Conservation (phyloP, 2,888 invertebrate genomes). For the Steromphala cineraria region DNA sequence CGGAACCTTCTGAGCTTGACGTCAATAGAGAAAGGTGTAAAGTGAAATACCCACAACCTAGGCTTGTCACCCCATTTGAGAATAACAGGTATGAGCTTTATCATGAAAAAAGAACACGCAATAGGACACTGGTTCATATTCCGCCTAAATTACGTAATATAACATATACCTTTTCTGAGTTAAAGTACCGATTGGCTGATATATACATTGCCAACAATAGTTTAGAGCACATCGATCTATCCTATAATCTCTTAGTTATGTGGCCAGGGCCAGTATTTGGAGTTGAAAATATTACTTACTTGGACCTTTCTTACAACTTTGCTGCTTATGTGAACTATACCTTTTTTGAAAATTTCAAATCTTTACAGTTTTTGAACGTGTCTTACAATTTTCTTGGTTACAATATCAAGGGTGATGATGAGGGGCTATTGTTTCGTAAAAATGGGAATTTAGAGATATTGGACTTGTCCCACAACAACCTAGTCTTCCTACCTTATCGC, state of each 20-base stretch:
- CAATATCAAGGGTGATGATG: conserved; percentile 9
- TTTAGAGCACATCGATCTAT: conserved; percentile 28
- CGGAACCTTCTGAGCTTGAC: no score
- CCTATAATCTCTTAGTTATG: conserved; percentile 31
- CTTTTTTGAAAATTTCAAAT: conserved; percentile 30
- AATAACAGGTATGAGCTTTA: background rate
- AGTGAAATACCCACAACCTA: no score
- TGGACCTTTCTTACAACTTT: conserved; percentile 39
- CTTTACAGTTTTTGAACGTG: background rate
- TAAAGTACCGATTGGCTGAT: background rate
- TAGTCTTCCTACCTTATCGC: background rate
- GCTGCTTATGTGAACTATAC: conserved; percentile 7
- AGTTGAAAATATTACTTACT: conserved; percentile 18
- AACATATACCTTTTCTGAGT: background rate
- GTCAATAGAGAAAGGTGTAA: no score
- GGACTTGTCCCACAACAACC: conserved; percentile 29
- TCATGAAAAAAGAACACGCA: background rate
- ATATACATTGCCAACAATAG: background rate
- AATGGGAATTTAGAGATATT: conserved; percentile 7
- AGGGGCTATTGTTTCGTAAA: background rate
- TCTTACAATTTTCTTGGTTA: background rate
- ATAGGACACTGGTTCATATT: background rate
- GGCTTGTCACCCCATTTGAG: background rate
- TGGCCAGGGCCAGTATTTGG: conserved; percentile 34
- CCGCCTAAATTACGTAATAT: background rate